Percentiles rank a stretch among this genome's conserved stretches.
These are phyloP conservation scores for Tor tambroides DNA, from an alignment of 2,113 vertebrate genomes.

Conservation along the genomic window DNA sequence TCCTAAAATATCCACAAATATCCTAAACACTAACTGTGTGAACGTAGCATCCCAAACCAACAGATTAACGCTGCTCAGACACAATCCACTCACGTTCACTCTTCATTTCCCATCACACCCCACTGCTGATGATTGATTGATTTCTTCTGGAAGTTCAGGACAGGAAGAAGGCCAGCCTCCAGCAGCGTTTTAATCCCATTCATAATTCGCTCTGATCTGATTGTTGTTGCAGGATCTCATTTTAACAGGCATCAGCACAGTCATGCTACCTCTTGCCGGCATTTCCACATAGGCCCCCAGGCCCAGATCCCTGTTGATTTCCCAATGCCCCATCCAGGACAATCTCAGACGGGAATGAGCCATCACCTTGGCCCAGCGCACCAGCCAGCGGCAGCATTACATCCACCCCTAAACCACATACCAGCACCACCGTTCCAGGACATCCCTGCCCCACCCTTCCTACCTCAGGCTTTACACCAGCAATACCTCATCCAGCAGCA, in stretches of 20 bases:
- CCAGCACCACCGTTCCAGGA: slow-evolving; percentile 94
- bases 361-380: slow-evolving; percentile 89
- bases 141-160: neutral
- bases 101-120: slow-evolving; percentile 26
- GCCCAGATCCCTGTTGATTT: slow-evolving; percentile 91
- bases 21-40: neutral
- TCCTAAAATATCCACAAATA: too few species aligned
- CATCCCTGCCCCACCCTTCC: slow-evolving; percentile 91
- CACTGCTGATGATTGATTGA: neutral
- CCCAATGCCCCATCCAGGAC: slow-evolving; percentile 86
- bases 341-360: slow-evolving; percentile 92
- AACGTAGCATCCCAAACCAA: neutral
- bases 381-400: slow-evolving; percentile 89
- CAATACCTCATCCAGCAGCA: slow-evolving; percentile 99
- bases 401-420: slow-evolving; percentile 87
- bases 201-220: slow-evolving; percentile 67
- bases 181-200: neutral
- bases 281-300: slow-evolving; percentile 97
- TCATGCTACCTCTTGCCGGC: slow-evolving; percentile 99
- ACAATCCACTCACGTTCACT: neutral
- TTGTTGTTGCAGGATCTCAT: slow-evolving; percentile 89
- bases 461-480: slow-evolving; percentile 99
- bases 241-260: slow-evolving; percentile 99
- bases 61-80: neutral
- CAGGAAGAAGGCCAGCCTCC: neutral